Base-by-base conservation (phyloP, 2,797 vertebrate species). In the Rhyacichthys aspro region DNA sequence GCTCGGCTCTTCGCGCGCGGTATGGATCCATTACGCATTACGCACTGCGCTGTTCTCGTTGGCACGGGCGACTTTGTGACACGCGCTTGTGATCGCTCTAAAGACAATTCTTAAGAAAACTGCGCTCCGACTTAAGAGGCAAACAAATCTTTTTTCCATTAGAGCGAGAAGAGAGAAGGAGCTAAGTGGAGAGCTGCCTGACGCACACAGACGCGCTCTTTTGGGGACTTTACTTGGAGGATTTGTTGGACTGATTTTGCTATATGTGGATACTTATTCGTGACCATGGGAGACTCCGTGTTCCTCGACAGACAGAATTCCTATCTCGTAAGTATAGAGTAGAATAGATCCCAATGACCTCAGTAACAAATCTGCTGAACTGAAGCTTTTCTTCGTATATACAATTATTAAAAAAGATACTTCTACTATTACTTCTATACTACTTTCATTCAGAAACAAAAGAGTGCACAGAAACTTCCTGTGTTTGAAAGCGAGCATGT, bases 221-320 rank as follows among this genome's bases (percentile, higher is more conserved):
- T 37, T 17, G 41, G 2, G 8, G 66, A 69, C 76, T 67, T 67
- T 61, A 38, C 36, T 47, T 55, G 4, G 19, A 12, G 59, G 55
- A 64, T 77, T 72, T 68, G 28, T 62, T 78, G 49, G 55, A n/a
- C 43, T 12, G 44, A 52, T n/a, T 79, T 71, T 79, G 45, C 81
- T 89, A 65, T 85, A 89, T 92, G 89, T 86, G 91, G 89, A 91
- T 81, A 64, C 55, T 79, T 62, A 55, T 60, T 33, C 32, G 19
- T 62, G 14, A 76, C 73, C 60, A 93, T 93, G 91, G 92, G 89
- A 79, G 92, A 93, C 87, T 90, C 90, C 32, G 91, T 93, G 68
- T 93, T 93, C 78, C 81, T 91, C 75, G 91, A 93, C 80, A 91
- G 90, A 83, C 91, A 89, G 5, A 91, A 91, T 81, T 86, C 86